phyloP scores from a whole-genome alignment of 2,113 vertebrate species.

The Hiodon tergisus region DNA sequence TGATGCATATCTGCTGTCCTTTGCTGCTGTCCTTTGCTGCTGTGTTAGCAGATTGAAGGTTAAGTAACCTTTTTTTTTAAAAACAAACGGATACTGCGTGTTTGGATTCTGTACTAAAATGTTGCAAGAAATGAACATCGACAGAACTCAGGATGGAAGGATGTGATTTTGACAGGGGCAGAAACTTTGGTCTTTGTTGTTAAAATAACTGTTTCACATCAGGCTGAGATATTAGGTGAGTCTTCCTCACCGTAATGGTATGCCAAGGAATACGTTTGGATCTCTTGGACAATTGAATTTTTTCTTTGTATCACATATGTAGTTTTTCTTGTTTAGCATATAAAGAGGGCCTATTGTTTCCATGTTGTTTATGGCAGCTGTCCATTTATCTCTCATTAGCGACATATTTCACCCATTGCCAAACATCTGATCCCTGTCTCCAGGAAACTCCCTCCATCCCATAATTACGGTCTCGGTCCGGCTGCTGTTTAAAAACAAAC shows the following conservation, averaged over 20 bases:
- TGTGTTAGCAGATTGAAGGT: no score
- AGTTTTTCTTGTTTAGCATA: not conserved
- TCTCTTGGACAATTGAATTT: not conserved
- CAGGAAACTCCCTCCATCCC: slow-evolving; percentile 23
- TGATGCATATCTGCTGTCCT: not conserved
- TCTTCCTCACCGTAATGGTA: no score
- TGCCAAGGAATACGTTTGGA: no score
- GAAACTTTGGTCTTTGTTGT: slow-evolving; percentile 11
- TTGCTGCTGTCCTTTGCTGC: no score
- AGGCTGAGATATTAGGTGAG: not conserved
- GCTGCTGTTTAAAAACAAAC: not conserved
- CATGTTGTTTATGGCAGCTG: slow-evolving; percentile 8
- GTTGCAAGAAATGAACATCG: not conserved
- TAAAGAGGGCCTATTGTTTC: slow-evolving; percentile 19
- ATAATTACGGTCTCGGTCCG: slow-evolving; percentile 5
- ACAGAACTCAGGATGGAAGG: not conserved
- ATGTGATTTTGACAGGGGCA: not conserved
- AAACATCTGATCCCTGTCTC: slow-evolving; percentile 16
- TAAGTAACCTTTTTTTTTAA: no score
- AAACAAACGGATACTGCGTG: not conserved
- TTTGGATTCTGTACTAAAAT: not conserved
- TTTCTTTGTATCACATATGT: not conserved
- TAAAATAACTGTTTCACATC: slow-evolving; percentile 19
- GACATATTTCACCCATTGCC: slow-evolving; percentile 21
- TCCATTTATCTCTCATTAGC: slow-evolving; percentile 14